phyloP scores from a whole-genome alignment of 2,113 vertebrate genomes.

The Daphoenositta chrysoptera region DNA sequence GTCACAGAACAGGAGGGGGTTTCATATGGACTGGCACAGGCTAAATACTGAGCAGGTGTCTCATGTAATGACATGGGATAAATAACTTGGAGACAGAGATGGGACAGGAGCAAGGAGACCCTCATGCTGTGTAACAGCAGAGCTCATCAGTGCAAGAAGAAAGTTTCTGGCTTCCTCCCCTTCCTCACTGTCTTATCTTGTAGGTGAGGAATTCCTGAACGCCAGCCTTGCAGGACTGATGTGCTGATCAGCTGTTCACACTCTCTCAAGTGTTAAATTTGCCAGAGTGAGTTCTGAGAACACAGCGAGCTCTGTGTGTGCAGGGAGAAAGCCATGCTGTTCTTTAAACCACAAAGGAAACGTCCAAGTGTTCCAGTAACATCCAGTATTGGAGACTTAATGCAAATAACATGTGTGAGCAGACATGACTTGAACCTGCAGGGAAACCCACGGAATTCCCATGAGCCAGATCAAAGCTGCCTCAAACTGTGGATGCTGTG shows the following conservation, averaged over 20 bases:
- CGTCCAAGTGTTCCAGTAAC: not conserved
- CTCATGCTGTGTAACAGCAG: not conserved
- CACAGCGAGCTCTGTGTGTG: not conserved
- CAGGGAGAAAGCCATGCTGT: not conserved
- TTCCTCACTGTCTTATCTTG: not conserved
- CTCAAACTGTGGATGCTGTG: not conserved
- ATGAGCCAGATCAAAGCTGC: not conserved
- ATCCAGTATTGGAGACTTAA: not conserved
- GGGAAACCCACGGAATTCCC: not conserved
- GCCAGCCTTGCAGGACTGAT: rapidly evolving
- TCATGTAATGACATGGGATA: not conserved
- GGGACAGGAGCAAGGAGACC: not conserved
- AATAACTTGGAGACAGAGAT: not conserved
- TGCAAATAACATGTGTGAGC: not conserved
- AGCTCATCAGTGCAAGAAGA: not conserved
- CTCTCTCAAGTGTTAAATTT: not conserved
- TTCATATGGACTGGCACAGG: not conserved
- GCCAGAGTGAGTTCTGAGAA: not conserved
- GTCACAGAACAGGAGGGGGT: not conserved
- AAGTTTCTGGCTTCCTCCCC: not conserved
- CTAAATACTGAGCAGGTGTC: not conserved
- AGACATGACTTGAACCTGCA: not conserved
- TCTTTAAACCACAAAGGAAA: not conserved
- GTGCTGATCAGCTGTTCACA: not conserved
- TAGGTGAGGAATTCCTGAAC: not conserved